phyloP scores from a whole-genome alignment of 2,888 invertebrate genomes.

The Rapana venosa region DNA sequence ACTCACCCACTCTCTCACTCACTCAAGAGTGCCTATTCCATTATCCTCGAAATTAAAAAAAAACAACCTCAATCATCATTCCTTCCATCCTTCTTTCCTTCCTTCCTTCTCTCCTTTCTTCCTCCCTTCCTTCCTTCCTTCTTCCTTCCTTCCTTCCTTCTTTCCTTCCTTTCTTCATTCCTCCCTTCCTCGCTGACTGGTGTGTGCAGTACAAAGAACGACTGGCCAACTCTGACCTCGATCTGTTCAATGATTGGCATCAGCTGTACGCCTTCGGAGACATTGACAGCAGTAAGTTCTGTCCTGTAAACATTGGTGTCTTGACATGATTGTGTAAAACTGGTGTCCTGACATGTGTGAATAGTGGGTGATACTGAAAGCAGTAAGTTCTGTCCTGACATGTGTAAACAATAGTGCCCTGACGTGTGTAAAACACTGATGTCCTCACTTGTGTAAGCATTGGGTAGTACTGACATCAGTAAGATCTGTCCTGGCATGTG shows the following conservation, averaged over 20 bases:
- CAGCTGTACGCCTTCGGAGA: conserved; percentile 57
- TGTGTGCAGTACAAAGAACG: conserved; percentile 13
- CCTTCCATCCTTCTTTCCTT: background rate
- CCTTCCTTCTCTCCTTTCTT: background rate
- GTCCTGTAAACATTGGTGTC: background rate
- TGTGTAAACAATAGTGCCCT: too few species aligned
- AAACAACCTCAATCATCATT: too few species aligned
- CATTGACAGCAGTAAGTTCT: conserved; percentile 50
- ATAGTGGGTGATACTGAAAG: too few species aligned
- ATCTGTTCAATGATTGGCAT: conserved; percentile 57
- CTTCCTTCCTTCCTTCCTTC: background rate
- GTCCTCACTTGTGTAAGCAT: too few species aligned
- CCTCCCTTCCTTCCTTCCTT: background rate
- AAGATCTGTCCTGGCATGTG: too few species aligned
- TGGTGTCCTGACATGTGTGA: too few species aligned
- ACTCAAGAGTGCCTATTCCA: background rate
- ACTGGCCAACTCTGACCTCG: conserved; percentile 41
- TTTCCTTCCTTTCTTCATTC: background rate
- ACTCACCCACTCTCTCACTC: background rate
- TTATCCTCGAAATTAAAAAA: too few species aligned
- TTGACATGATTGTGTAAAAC: too few species aligned
- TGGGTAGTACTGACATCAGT: too few species aligned
- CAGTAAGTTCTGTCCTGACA: too few species aligned
- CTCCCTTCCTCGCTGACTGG: background rate
- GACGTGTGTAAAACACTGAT: too few species aligned